phyloP scores from a whole-genome alignment of 2,888 invertebrate genomes.

The Allygus modestus region DNA sequence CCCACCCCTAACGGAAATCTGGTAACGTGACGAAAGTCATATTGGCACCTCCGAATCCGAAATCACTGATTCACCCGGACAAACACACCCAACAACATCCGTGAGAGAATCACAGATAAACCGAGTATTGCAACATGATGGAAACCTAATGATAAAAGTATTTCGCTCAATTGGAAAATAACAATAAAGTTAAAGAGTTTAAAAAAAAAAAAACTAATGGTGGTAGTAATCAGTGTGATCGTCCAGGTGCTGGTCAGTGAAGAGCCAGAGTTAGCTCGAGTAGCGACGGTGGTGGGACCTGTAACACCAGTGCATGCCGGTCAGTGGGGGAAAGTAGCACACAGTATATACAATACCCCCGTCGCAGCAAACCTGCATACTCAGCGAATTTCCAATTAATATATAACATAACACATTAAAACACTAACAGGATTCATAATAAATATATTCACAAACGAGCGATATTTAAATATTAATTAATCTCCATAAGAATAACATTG shows the following conservation, averaged over 20 bases:
- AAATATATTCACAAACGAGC: too few relatives aligned
- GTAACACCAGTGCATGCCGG: neutral
- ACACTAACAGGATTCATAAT: too few relatives aligned
- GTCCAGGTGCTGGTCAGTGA: slow-evolving; percentile 39
- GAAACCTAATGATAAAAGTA: neutral
- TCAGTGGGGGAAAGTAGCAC: too few relatives aligned
- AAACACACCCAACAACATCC: neutral
- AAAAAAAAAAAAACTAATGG: neutral
- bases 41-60: slow-evolving; percentile 34
- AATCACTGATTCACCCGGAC: slow-evolving; percentile 15
- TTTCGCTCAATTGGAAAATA: neutral
- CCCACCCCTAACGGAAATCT: neutral
- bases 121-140: neutral
- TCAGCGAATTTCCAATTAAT: too few relatives aligned
- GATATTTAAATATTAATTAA: too few relatives aligned
- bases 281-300: slow-evolving; percentile 34
- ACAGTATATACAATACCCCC: too few relatives aligned
- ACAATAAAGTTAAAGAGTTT: neutral
- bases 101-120: neutral
- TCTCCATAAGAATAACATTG: too few relatives aligned
- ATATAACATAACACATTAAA: too few relatives aligned
- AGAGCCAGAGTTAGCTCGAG: slow-evolving; percentile 36
- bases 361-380: too few relatives aligned
- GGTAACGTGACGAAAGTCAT: neutral
- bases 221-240: slow-evolving; percentile 16